Conservation (phyloP, 2,113 vertebrate species). For the Corvus hawaiiensis region DNA sequence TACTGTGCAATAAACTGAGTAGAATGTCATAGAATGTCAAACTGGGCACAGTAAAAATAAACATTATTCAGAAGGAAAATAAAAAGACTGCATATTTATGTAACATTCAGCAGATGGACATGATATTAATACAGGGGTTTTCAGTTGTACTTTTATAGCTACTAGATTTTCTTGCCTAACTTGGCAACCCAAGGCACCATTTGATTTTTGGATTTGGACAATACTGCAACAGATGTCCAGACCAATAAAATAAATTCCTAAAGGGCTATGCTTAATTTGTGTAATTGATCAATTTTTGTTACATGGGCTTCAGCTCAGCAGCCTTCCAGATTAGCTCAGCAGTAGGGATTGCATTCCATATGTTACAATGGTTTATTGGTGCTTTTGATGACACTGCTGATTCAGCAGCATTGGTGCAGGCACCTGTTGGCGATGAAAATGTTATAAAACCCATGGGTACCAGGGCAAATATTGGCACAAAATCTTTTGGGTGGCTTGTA, state of each 20-base stretch:
- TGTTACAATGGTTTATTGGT: conserved; percentile 85
- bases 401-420: conserved; percentile 79
- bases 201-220: conserved; percentile 99
- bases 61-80: conserved; percentile 82
- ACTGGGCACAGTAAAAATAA: conserved; percentile 85
- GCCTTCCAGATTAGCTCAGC: conserved; percentile 93
- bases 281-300: conserved; percentile 99
- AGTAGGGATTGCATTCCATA: conserved; percentile 92
- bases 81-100: conserved; percentile 83
- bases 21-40: conserved; percentile 84
- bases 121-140: conserved; percentile 94
- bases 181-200: conserved; percentile 90
- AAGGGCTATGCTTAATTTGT: conserved; percentile 94
- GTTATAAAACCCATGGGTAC: conserved; percentile 1
- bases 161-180: conserved; percentile 88
- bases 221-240: conserved; percentile 99
- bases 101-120: conserved; percentile 95
- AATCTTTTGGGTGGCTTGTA: background rate
- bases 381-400: conserved; percentile 78
- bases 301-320: conserved; percentile 87
- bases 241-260: conserved; percentile 98
- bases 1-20: conserved; percentile 78
- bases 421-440: conserved; percentile 83
- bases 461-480: background rate
- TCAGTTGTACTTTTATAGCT: conserved; percentile 94